Conservation (phyloP, 2,888 invertebrate genomes). For the Drosophila mimica region DNA sequence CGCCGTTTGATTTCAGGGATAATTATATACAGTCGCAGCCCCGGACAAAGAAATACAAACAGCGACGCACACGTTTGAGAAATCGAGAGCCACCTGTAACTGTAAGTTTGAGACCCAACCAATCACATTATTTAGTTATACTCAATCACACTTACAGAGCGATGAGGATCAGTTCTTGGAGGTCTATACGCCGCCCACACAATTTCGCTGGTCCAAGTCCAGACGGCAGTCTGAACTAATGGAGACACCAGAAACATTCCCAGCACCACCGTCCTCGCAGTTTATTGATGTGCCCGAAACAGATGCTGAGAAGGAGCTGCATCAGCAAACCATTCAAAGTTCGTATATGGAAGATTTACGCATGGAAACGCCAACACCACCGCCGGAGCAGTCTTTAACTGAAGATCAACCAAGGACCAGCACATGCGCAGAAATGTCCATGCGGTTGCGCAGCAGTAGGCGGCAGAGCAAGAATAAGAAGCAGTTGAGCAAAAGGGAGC, state of each 20-base stretch:
- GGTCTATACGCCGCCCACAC: constrained; percentile 37
- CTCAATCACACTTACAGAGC: constrained; percentile 15
- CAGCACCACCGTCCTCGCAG: constrained; percentile 6
- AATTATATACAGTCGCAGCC: neutral
- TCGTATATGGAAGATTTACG: neutral
- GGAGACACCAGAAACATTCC: neutral
- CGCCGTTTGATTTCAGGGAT: constrained; percentile 6
- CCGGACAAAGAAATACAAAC: neutral
- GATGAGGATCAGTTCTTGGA: constrained; percentile 24
- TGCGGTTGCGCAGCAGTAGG: neutral
- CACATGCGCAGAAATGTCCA: neutral
- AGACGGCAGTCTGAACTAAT: neutral
- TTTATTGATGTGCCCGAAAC: constrained; percentile 17
- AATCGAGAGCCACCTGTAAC: constrained; percentile 3
- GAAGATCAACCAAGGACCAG: constrained; percentile 25
- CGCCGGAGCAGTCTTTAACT: neutral
- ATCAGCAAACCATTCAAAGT: neutral
- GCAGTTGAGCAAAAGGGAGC: neutral
- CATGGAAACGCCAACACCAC: neutral
- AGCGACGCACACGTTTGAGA: neutral
- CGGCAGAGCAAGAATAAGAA: neutral
- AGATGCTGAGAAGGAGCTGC: constrained; percentile 6
- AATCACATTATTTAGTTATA: neutral
- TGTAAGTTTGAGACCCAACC: constrained; percentile 10
- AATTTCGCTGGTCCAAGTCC: constrained; percentile 25